Base-by-base conservation (phyloP, 2,113 vertebrate genomes). In the Piprites chloris region DNA sequence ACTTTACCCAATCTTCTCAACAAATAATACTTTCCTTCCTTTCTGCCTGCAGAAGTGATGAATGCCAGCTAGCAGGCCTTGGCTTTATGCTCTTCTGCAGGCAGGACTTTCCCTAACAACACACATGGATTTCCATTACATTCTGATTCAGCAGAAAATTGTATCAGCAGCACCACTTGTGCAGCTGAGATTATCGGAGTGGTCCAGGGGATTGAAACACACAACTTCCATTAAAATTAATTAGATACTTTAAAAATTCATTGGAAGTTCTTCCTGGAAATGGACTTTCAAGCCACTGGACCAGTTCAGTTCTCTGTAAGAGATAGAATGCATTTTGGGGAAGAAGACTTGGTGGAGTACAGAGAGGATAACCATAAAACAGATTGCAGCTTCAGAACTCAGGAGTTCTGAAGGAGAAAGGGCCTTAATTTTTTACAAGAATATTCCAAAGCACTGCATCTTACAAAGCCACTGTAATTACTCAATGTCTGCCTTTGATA, bases 141-240 rank as follows among this genome's bases (percentile, higher is more conserved):
- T 68, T 91, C 79, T 84, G 85, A 90, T 93, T 95, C 92, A 93
- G 88, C 79, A 91, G 93, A 80, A 91, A 92, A 94, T 92, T 78
- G 82, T 89, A 86, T 86, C 79, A 92, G 77, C 71, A 67, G 78
- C 78, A 83, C 46, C 68, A 68, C 76, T 93, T 81, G 56, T 78
- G 52, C 65, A 81, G 85, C 61, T 84, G 68, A 93, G 52, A 90
- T 91, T 92, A 83, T 75, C 85, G 52, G 65, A 81, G 79, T 83
- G 71, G 65, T 78, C 63, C 79, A 88, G 68, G n/a, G 59, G 63
- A 88, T 27, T 68, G 68, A 84, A 94, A 90, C 87, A 95, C 77
- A 91, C 42, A 86, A 11, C 41, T 94, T 84, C 82, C 52, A 75
- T 86, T 84, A 86, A 85, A 94, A 94, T 74, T 42, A 78, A 91